phyloP scores from a whole-genome alignment of 2,113 vertebrate genomes.

The Nycticryphes semicollaris region DNA sequence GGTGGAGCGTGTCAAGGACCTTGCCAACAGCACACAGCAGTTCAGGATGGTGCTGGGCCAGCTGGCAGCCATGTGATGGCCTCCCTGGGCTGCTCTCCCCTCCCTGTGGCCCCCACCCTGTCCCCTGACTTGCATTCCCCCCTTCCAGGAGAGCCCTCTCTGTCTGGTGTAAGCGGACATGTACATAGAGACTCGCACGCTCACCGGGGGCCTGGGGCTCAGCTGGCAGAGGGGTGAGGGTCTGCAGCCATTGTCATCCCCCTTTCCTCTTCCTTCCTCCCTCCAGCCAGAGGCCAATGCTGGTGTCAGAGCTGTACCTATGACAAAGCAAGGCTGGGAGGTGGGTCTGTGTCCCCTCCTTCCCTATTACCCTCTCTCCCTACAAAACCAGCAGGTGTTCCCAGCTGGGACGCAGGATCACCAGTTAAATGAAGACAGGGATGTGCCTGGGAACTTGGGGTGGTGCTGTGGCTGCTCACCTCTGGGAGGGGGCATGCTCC shows the following conservation, averaged over 20 bases:
- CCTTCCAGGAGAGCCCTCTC: not conserved
- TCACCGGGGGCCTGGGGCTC: not conserved
- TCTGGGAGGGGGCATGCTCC: not conserved
- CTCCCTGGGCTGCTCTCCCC: not conserved
- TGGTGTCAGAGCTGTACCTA: slow-evolving; percentile 65
- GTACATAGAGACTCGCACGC: slow-evolving; percentile 75
- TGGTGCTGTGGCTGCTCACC: not conserved
- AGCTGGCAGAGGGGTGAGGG: not conserved
- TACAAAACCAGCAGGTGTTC: not conserved
- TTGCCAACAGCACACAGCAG: slow-evolving; percentile 90
- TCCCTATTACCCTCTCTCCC: not conserved
- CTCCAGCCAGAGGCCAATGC: not conserved
- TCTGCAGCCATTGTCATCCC: not conserved
- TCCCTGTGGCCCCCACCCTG: not conserved
- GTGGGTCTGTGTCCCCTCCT: not conserved
- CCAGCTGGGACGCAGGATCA: not conserved
- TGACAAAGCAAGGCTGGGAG: slow-evolving; percentile 60
- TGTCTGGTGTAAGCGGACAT: slow-evolving; percentile 68
- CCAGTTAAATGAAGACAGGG: not conserved
- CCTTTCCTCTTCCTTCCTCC: not conserved
- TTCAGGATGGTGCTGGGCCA: slow-evolving; percentile 91
- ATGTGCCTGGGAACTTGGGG: not conserved
- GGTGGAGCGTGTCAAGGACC: slow-evolving; percentile 90
- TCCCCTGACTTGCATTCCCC: not conserved
- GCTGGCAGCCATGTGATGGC: slow-evolving; percentile 83